Percentiles rank a stretch among this genome's conserved stretches.
Conservation (phyloP, 2,113 vertebrate genomes). For the Pica pica region DNA sequence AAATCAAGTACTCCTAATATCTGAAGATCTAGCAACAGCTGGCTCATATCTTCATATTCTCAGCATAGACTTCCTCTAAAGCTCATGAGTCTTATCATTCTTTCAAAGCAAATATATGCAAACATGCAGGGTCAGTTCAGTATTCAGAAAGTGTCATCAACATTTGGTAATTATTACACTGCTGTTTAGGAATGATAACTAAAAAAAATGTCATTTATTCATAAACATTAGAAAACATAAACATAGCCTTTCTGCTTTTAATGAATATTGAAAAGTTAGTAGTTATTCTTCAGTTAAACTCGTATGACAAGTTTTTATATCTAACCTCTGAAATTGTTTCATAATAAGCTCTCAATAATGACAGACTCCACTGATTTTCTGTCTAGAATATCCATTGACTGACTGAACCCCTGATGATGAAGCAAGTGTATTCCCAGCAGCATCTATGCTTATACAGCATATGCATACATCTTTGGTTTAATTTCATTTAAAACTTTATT, state of each 20-base stretch:
- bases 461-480: neutral
- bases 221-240: neutral
- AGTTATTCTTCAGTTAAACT: slow-evolving; percentile 1
- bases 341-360: neutral
- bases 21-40: neutral
- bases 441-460: neutral
- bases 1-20: neutral
- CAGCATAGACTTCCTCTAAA: neutral
- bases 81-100: neutral
- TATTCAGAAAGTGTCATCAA: neutral
- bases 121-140: neutral
- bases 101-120: neutral
- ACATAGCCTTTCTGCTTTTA: neutral
- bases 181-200: neutral
- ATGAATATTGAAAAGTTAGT: slow-evolving; percentile 21
- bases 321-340: neutral
- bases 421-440: neutral
- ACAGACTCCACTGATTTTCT: slow-evolving; percentile 4
- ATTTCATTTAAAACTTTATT: slow-evolving; percentile 20
- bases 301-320: neutral
- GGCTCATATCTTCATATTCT: neutral
- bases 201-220: neutral
- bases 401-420: neutral
- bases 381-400: neutral
- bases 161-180: neutral